Evolutionary conservation across 2,888 invertebrate genomes (phyloP).

Genomic region (Mechanitis mazaeus): DNA sequence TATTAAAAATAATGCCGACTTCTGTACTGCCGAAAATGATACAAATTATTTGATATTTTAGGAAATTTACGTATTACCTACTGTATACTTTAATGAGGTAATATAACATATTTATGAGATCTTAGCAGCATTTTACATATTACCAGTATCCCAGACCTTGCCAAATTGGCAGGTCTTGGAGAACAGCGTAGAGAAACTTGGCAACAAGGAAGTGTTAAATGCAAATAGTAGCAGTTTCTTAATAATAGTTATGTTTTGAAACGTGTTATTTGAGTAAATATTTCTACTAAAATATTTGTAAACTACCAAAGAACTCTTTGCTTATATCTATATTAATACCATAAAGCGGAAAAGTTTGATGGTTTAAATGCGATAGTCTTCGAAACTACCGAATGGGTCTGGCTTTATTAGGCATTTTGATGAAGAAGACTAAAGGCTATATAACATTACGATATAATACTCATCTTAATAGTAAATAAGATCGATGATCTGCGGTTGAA

Average conservation of each 20-base stretch:
- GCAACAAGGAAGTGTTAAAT: not conserved
- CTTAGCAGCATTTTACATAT: not conserved
- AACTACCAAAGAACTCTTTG: too few species aligned
- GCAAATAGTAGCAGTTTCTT: not conserved
- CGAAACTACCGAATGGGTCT: too few species aligned
- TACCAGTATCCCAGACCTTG: not conserved
- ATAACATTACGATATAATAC: too few species aligned
- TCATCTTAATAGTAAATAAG: too few species aligned
- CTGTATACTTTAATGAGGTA: not conserved
- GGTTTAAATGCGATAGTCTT: too few species aligned
- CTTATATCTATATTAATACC: too few species aligned
- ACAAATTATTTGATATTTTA: not conserved
- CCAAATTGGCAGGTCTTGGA: constrained; percentile 6
- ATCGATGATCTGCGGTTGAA: too few species aligned
- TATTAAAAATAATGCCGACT: not conserved
- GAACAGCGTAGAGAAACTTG: not conserved
- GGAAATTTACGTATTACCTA: constrained; percentile 2
- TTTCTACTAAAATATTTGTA: too few species aligned
- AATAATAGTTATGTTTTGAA: not conserved
- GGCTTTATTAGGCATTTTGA: too few species aligned
- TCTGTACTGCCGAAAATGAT: not conserved
- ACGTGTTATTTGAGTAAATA: not conserved
- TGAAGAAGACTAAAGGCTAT: too few species aligned
- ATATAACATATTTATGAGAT: not conserved
- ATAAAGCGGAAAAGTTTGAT: too few species aligned